Conservation (phyloP, 2,113 vertebrate genomes). For the Columbina picui region DNA sequence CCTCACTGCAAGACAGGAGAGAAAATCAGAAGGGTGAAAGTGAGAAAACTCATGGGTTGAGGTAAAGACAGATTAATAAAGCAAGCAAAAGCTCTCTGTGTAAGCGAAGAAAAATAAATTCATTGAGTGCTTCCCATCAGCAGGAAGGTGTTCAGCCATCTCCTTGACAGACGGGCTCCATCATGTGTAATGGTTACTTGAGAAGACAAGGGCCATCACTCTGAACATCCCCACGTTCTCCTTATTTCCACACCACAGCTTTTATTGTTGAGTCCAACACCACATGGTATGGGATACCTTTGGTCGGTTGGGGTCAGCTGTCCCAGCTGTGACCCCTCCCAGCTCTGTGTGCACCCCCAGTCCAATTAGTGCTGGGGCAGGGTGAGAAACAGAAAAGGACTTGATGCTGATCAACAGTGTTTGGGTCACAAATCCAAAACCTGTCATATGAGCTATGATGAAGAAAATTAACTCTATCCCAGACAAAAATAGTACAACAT, state of each 20-base stretch:
- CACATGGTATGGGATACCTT: background rate
- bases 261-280: background rate
- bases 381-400: background rate
- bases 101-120: background rate
- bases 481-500: background rate
- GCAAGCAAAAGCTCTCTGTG: background rate
- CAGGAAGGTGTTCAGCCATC: background rate
- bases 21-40: background rate
- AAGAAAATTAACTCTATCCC: background rate
- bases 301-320: background rate
- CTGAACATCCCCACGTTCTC: background rate
- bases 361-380: background rate
- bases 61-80: background rate
- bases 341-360: background rate
- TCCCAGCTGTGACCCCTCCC: background rate
- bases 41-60: background rate
- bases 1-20: background rate
- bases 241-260: background rate
- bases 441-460: background rate
- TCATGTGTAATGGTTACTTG: fast-evolving
- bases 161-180: background rate
- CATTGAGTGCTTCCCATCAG: background rate
- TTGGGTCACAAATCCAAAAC: background rate
- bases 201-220: background rate
- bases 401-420: background rate